Conservation (phyloP, 2,113 vertebrate genomes). For the Rhea americana region DNA sequence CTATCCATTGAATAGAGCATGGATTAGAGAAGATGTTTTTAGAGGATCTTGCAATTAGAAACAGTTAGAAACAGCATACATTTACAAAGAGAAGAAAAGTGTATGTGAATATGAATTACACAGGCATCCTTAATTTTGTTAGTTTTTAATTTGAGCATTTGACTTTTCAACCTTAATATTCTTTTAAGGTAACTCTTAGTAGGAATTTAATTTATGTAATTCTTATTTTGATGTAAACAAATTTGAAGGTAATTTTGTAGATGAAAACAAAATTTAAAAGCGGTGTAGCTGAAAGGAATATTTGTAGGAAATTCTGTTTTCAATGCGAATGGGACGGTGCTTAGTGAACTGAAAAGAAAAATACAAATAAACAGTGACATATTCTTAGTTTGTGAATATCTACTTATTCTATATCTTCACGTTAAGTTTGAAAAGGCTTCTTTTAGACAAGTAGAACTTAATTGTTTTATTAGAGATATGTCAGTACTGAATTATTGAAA, state of each 20-base stretch:
- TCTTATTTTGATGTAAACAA: conserved; percentile 44
- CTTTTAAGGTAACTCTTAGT: conserved; percentile 7
- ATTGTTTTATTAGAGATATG: conserved; percentile 53
- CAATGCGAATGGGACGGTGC: not conserved
- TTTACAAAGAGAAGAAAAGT: not conserved
- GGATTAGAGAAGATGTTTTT: not conserved
- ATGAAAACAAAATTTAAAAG: conserved; percentile 2
- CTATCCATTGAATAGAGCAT: not conserved
- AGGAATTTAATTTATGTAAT: conserved; percentile 32
- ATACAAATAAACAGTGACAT: not conserved
- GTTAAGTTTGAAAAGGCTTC: conserved; percentile 21
- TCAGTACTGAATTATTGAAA: conserved; percentile 66
- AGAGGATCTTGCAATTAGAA: not conserved
- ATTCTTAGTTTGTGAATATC: not conserved
- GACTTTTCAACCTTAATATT: conserved; percentile 38
- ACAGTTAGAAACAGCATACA: not conserved
- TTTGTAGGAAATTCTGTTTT: conserved; percentile 15
- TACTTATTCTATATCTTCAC: conserved; percentile 16
- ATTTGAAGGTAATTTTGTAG: conserved; percentile 8
- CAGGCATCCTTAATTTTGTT: conserved; percentile 12
- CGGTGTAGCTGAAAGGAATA: not conserved
- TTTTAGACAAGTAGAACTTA: conserved; percentile 28
- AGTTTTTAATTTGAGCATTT: not conserved
- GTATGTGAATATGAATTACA: not conserved
- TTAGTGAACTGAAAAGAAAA: conserved; percentile 37